Base-by-base conservation (phyloP, 2,113 vertebrate species). In the Setophaga coronata region DNA sequence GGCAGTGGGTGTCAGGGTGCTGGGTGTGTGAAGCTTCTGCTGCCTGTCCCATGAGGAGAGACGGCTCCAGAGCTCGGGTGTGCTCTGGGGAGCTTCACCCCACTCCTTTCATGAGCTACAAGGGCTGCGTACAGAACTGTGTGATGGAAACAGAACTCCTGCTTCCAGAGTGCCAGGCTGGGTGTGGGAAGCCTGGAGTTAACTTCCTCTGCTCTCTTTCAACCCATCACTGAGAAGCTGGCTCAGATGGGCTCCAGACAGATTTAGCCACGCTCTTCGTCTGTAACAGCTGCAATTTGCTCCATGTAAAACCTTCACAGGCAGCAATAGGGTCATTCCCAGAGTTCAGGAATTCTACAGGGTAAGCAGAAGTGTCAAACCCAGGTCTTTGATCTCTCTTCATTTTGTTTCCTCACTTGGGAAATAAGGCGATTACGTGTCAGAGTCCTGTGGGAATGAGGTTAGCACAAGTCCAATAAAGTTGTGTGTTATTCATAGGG, bases 111-210 rank as follows among this genome's bases (percentile, higher is more conserved):
- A 38, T 0, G 2, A 48, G 23, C 4, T 15, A 19, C 18, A 43
- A 1, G 1, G 7, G 17, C 36, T 0, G 0, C 25, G 14, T 17
- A 31, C 9, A 74, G 10, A 57, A 48, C 11, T 31, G 10, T 15
- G 18, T 13, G 23, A 62, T 13, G 9, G 61, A 54, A 92, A 86
- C 5, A 29, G 8, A 33, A 26, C 1, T 2, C 20, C 40, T 53
- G 13, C 15, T 61, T 85, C 60, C 47, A 10, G 26, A 72, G 18
- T 33, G 20, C 24, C 42, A 70, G 60, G 17, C 1, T 23, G 19
- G 18, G 7, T 31, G 24, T 71, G 4, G 3, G 54, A n/a, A 88
- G 34, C 4, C 7, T 10, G 14, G 28, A 50, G 23, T n/a, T 57
- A 6, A 47, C 25, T 69, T 65, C 28, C 45, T 57, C 2, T n/a